Evolutionary conservation across 2,888 invertebrate species (phyloP).

Genomic region (Microplitis deprimator): DNA sequence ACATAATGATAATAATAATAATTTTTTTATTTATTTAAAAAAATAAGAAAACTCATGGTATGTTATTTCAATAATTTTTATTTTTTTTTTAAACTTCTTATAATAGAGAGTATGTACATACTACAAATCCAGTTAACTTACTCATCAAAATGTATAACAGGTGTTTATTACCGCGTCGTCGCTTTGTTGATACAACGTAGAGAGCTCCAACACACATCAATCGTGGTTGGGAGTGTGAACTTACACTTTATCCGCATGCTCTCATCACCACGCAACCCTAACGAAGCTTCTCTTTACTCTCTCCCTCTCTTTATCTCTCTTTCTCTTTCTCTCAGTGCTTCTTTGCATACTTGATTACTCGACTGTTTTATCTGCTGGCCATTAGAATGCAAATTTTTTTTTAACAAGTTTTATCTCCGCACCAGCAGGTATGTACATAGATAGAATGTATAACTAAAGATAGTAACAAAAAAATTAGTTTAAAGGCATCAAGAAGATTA

Average conservation of each 20-base stretch:
- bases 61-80: not conserved
- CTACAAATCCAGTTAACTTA: conserved; percentile 5
- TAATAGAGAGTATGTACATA: not conserved
- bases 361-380: conserved; percentile 13
- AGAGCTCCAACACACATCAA: conserved; percentile 36
- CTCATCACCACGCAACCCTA: conserved; percentile 50
- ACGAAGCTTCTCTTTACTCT: conserved; percentile 58
- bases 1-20: not conserved
- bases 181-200: conserved; percentile 40
- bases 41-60: not conserved
- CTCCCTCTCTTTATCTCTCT: conserved; percentile 12
- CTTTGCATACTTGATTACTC: conserved; percentile 21
- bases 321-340: conserved; percentile 14
- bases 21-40: conserved; percentile 11
- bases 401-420: not conserved
- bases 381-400: conserved; percentile 20
- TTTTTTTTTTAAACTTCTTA: conserved; percentile 1
- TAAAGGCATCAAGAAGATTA: conserved; percentile 29
- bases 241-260: conserved; percentile 3
- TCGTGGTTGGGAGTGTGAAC: conserved; percentile 13
- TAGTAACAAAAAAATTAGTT: conserved; percentile 31
- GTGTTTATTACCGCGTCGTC: conserved; percentile 16
- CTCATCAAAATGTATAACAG: conserved; percentile 2
- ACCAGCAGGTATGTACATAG: not conserved
- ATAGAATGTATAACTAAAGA: conserved; percentile 8